phyloP scores from a whole-genome alignment of 2,113 vertebrate genomes.

The Cebidichthys violaceus region DNA sequence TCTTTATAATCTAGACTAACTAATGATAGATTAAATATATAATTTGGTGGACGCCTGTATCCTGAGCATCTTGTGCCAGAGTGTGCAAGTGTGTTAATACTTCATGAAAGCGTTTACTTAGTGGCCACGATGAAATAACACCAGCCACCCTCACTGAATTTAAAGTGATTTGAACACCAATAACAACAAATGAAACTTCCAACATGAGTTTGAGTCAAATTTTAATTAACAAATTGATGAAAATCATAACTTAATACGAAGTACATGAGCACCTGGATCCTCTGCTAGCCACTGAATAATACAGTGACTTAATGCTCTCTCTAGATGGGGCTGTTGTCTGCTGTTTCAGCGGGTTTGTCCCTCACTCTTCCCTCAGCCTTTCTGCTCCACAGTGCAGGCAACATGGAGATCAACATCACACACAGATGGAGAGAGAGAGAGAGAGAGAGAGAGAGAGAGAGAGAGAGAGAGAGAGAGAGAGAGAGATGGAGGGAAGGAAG shows the following conservation, averaged over 20 bases:
- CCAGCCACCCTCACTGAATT: not conserved
- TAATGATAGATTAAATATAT: not conserved
- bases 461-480: constrained; percentile 10
- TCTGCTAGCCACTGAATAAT: not conserved
- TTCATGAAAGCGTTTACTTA: not conserved
- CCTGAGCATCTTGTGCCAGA: not conserved
- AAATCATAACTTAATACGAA: not conserved
- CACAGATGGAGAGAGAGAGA: constrained; percentile 15
- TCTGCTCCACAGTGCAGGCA: constrained; percentile 55
- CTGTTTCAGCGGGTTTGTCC: constrained; percentile 25
- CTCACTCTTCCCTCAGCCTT: constrained; percentile 27
- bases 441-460: constrained; percentile 46
- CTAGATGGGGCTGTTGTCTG: constrained; percentile 82
- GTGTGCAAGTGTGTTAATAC: not conserved
- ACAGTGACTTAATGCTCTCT: constrained; percentile 33
- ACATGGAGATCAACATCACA: constrained; percentile 76
- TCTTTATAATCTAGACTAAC: not conserved
- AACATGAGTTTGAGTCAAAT: not conserved
- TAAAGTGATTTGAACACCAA: constrained; percentile 1
- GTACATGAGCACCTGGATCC: not conserved
- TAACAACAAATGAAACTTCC: not conserved
- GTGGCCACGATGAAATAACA: not conserved
- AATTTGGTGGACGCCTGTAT: not conserved
- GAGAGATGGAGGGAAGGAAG: constrained; percentile 28
- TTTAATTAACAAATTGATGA: not conserved